Evolutionary conservation across 2,888 invertebrate genomes (phyloP), one percentile per base, ranked within the genome.

Genomic region (Caenorhabditis becei): DNA sequence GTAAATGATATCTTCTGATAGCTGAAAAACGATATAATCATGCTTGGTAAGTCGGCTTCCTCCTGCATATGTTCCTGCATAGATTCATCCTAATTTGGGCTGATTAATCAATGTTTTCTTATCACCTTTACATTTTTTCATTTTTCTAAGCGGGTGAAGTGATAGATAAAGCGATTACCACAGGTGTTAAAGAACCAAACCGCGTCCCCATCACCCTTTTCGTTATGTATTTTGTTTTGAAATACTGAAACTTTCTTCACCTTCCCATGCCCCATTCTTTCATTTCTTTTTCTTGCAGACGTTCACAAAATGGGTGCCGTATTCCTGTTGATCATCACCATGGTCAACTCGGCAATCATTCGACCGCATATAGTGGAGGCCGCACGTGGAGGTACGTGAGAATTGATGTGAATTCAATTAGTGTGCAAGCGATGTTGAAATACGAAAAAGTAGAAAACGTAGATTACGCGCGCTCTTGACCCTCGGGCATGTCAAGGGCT

Each of bases 401-500:
- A 35, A 59, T 56, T 24, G n/a, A n/a, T n/a, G n/a, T n/a, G 59
- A 74, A 78, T 71, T 71, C 56, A 66, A 72, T 78, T 63, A 78
- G 59, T 26, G 56, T 72, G 44, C 35, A 24, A 20, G 32, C 61
- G 51, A 47, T 44, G 56, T 72, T 41, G 61, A 51, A 41, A 41
- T 41, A 14, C 41, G 14, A 41, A 14, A 41, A 41, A 11, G 14
- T n/a, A 7, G 41, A 41, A 61, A 49, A 65, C 70, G 65, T 72
- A 56, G 72, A 79, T 66, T 72, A 77, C 58, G 66, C 54, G 67
- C 70, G 63, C 80, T 79, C 84, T 84, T 84, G 84, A 84, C 84
- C 84, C 80, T 24, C 54, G 54, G 47, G 59, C 72, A 78, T 84
- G 84, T 81, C 83, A 84, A 84, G 84, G 53, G 82, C 81, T 79